phyloP scores from a whole-genome alignment of 2,797 vertebrate species.

The Rhadinocentrus ornatus region DNA sequence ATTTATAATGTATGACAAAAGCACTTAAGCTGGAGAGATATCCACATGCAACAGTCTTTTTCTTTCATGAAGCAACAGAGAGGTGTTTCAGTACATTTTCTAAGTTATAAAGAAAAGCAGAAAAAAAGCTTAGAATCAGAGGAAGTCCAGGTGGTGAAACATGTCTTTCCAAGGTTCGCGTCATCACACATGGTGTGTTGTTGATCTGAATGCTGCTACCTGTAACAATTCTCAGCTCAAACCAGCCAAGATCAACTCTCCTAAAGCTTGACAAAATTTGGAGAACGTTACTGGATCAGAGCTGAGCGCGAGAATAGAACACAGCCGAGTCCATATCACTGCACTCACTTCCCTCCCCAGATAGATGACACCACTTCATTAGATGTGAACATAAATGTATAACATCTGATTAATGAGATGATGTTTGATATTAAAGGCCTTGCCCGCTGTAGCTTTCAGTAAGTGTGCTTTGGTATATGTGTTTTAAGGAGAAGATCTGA shows the following conservation, averaged over 20 bases:
- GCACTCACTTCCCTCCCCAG: conserved; percentile 14
- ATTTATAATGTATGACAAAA: not conserved
- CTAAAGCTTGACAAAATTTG: not conserved
- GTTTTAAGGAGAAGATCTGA: conserved; percentile 23
- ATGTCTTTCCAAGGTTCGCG: not conserved
- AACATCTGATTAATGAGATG: conserved; percentile 10
- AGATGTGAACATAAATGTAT: conserved; percentile 8
- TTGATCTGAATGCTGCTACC: not conserved
- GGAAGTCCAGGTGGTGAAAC: not conserved
- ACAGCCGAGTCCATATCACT: not conserved
- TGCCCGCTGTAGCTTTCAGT: conserved; percentile 9
- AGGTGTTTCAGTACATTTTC: not conserved
- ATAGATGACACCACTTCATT: conserved; percentile 13
- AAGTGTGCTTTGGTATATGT: conserved; percentile 23
- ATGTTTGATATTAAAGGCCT: conserved; percentile 13
- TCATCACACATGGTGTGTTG: not conserved
- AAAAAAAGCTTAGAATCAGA: not conserved
- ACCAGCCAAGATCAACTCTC: not conserved
- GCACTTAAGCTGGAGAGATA: not conserved
- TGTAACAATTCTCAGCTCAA: not conserved
- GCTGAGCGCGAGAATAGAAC: not conserved
- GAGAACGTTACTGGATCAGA: not conserved
- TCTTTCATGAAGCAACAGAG: not conserved
- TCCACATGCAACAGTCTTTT: not conserved
- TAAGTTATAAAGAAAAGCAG: not conserved